Evolutionary conservation across 1,140 invertebrate genomes (phyloP), one percentile per base, ranked within the genome.

Genomic region (Monomorium pharaonis): DNA sequence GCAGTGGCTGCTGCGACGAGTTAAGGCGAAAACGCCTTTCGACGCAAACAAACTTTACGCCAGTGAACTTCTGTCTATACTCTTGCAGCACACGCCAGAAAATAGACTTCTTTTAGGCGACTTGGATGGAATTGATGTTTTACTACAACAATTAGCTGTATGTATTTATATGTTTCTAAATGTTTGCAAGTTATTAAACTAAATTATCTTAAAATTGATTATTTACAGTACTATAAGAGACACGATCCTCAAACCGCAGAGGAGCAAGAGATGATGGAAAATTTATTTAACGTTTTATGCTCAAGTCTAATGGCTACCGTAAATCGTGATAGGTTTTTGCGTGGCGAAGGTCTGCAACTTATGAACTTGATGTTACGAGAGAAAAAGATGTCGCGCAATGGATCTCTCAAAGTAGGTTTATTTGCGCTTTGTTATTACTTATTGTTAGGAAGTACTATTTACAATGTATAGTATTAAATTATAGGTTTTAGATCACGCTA

Each of bases 231-330:
- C 90, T 99, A 99, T 95, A 99, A 99, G 94, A 95, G 98, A 63
- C 98, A 99, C 93, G 98, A 99, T 96, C 99, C 99, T 1, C 96
- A 95, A 65, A 97, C 97, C 76, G 96, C 96, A 12, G 99, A 99
- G 94, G 99, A 99, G 94, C 97, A 98, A 92, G 99, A 99, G 95
- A 98, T 99, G 92, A 99, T 99, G 99, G 99, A 99, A 94, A 99
- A 99, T 95, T 95, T 99, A 62, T 99, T 99, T 93, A 98, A 99
- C 93, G 97, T 97, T 88, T 95, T 99, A 18, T 99, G 99, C 94
- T 99, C 98, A 14, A 97, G 98, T 85, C 96, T 99, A 65, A 98
- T 99, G 97, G 96, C 97, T 76, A 95, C 97, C 9, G 94, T 97
- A 74, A 99, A 99, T 95, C 96, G 98, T 85, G 98, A 99, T 72